A percentile compares a stretch with the other conserved stretches of the same genome.
These are phyloP conservation scores for Chrysodeixis includens DNA, from an alignment of 2,888 invertebrate species.

Conservation along the genomic window DNA sequence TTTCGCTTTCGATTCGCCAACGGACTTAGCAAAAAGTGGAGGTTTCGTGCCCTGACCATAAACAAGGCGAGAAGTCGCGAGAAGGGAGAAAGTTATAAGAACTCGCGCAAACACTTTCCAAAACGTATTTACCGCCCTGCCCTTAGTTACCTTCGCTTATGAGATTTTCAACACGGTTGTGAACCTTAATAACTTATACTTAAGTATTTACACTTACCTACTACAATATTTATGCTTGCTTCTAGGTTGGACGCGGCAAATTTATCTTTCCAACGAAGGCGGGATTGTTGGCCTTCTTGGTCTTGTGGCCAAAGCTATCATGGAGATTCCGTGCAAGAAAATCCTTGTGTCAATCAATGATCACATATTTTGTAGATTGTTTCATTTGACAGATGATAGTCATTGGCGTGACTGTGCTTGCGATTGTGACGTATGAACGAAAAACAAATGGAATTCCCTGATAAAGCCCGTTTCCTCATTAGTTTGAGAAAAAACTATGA, in stretches of 20 bases:
- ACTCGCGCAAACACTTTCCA: conserved; percentile 54
- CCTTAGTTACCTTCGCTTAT: background rate
- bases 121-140: conserved; percentile 40
- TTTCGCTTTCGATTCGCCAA: conserved; percentile 64
- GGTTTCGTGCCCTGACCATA: conserved; percentile 60
- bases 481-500: background rate
- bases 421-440: background rate
- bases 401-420: background rate
- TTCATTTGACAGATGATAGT: background rate
- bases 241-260: no score
- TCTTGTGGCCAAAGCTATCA: no score
- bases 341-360: no score
- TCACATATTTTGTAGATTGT: no score
- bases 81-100: conserved; percentile 64
- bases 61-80: conserved; percentile 55
- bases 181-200: background rate
- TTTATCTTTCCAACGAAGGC: no score
- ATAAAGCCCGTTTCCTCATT: background rate
- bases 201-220: background rate
- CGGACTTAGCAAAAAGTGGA: conserved; percentile 62
- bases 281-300: no score
- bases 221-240: no score
- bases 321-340: no score
- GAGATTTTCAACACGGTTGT: background rate
- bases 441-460: background rate